A percentile compares a stretch with the other conserved stretches of the same genome.
Conservation (phyloP, 2,113 vertebrate genomes). For the Glareola pratincola region DNA sequence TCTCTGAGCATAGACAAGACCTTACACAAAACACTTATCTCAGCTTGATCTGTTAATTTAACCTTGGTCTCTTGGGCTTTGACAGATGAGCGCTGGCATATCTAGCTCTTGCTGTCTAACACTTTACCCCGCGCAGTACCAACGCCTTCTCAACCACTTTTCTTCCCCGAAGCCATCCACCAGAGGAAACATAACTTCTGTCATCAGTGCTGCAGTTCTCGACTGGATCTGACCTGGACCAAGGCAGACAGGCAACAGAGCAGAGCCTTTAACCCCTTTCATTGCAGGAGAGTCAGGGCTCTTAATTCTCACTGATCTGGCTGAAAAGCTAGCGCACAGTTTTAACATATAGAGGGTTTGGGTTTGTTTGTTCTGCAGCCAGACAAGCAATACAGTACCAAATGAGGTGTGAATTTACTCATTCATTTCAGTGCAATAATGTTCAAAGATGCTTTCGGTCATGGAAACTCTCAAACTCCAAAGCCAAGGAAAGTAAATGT, state of each 20-base stretch:
- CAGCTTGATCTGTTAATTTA: not conserved
- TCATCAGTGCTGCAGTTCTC: not conserved
- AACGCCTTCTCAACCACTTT: not conserved
- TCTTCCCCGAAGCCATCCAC: not conserved
- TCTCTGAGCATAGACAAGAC: not conserved
- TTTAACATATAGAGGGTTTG: not conserved
- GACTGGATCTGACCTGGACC: accelerated
- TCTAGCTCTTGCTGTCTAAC: not conserved
- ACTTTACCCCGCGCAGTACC: accelerated
- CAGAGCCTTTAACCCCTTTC: not conserved
- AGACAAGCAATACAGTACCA: not conserved
- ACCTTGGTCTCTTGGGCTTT: not conserved
- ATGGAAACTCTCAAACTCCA: not conserved
- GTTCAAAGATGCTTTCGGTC: not conserved
- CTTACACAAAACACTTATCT: not conserved
- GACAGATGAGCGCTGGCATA: not conserved
- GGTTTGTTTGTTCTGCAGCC: not conserved
- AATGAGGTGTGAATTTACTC: not conserved
- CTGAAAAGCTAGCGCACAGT: not conserved
- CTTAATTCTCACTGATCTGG: not conserved
- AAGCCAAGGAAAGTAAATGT: not conserved
- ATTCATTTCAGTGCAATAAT: not conserved
- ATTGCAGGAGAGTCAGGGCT: accelerated
- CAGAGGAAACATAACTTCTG: not conserved
- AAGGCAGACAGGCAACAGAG: not conserved